Evolutionary conservation across 2,888 invertebrate genomes (phyloP).

Genomic region (Stenotaenia linearis): DNA sequence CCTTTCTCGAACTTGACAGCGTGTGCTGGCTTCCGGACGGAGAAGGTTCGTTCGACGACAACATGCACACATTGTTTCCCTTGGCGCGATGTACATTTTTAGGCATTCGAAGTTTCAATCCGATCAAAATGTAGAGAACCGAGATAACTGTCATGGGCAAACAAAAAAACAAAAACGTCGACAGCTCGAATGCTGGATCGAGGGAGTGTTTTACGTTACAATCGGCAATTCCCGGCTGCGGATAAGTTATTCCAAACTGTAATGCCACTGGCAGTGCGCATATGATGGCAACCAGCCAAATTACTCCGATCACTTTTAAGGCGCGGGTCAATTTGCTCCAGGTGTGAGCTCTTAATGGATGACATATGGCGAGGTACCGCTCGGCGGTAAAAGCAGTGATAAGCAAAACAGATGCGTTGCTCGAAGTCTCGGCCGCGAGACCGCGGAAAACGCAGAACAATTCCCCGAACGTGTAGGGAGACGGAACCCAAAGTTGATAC

Average conservation of each 20-base stretch:
- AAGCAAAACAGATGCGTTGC: constrained; percentile 63
- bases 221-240: constrained; percentile 51
- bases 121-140: constrained; percentile 60
- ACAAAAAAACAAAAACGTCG: constrained; percentile 72
- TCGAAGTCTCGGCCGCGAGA: constrained; percentile 72
- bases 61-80: not conserved
- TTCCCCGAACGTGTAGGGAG: constrained; percentile 62
- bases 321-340: constrained; percentile 78
- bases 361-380: constrained; percentile 78
- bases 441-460: constrained; percentile 69
- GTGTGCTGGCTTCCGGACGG: constrained; percentile 37
- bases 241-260: constrained; percentile 62
- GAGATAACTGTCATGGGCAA: constrained; percentile 80
- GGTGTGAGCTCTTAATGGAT: constrained; percentile 75
- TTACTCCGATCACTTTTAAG: constrained; percentile 67
- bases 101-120: constrained; percentile 38
- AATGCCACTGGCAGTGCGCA: constrained; percentile 72
- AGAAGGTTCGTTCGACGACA: not conserved
- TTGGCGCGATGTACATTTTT: constrained; percentile 2
- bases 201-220: constrained; percentile 58
- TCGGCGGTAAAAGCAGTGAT: constrained; percentile 85
- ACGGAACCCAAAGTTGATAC: constrained; percentile 65
- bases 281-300: constrained; percentile 66
- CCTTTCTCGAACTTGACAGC: constrained; percentile 41
- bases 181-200: constrained; percentile 70